These are phyloP conservation scores for Andrena flavipes DNA, from an alignment of 2,888 invertebrate species.

Conservation along the genomic window DNA sequence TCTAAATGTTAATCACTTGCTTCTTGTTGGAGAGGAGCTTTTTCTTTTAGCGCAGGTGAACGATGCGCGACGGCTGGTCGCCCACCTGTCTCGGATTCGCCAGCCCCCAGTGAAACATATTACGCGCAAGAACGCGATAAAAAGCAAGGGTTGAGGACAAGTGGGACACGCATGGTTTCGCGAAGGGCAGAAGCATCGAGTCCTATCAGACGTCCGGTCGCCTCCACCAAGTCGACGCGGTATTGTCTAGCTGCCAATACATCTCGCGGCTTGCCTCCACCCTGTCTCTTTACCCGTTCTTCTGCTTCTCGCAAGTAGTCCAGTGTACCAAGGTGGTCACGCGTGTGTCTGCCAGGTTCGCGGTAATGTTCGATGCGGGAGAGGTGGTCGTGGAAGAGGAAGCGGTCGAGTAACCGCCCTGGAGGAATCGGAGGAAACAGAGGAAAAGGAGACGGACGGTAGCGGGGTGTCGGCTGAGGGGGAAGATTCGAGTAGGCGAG, in stretches of 20 bases:
- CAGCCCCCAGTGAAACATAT: background rate
- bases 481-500: slow-evolving; percentile 47
- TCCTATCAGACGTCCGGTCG: background rate
- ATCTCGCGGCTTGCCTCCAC: background rate
- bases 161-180: background rate
- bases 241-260: background rate
- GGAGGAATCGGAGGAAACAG: background rate
- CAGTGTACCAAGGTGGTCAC: background rate
- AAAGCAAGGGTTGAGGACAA: too few relatives aligned
- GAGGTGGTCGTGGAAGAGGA: background rate
- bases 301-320: background rate
- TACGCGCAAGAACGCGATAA: background rate
- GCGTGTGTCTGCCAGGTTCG: background rate
- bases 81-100: background rate
- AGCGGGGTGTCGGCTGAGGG: slow-evolving; percentile 2
- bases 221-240: background rate
- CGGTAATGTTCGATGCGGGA: background rate
- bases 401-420: background rate
- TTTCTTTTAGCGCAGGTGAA: background rate
- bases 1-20: background rate
- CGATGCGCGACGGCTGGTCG: background rate
- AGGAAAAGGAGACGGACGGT: slow-evolving; percentile 12
- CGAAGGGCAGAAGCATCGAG: background rate
- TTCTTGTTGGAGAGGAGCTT: background rate
- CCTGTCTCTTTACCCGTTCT: background rate